Conservation (phyloP, 2,113 vertebrate genomes). For the Xenus cinereus region DNA sequence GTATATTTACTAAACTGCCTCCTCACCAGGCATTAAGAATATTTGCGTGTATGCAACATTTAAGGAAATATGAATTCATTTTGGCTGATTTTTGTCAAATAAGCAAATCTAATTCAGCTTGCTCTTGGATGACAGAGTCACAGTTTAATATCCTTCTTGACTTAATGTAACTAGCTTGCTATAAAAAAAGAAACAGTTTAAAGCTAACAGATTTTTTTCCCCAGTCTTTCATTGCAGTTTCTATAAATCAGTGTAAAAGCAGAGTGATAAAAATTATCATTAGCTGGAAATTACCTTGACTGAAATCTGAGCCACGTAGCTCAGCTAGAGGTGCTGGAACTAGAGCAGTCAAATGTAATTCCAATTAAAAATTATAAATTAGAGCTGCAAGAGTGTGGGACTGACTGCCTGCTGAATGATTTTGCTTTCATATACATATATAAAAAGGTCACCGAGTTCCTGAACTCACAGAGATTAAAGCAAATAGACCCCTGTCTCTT, state of each 20-base stretch:
- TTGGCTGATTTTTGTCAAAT: slow-evolving; percentile 5
- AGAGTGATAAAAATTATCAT: neutral
- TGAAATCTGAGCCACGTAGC: neutral
- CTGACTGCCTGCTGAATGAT: neutral
- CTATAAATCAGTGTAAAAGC: neutral
- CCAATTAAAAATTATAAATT: slow-evolving; percentile 32
- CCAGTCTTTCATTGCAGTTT: neutral
- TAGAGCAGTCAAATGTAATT: neutral
- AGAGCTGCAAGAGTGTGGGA: neutral
- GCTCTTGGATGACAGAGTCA: neutral
- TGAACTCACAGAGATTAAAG: slow-evolving; percentile 1
- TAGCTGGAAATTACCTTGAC: slow-evolving; percentile 22
- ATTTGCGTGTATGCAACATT: neutral
- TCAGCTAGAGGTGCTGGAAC: neutral
- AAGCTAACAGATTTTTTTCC: neutral
- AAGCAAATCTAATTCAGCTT: neutral
- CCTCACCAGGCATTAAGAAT: neutral
- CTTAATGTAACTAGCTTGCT: slow-evolving; percentile 12
- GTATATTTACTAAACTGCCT: neutral
- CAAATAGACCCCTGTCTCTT: neutral
- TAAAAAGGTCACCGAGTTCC: neutral
- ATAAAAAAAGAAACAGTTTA: neutral
- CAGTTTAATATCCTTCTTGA: slow-evolving; percentile 16
- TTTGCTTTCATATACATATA: neutral
- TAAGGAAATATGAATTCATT: neutral